Evolutionary conservation across 2,797 vertebrate genomes (phyloP), one percentile per base, ranked within the genome.

Genomic region (Eleutherodactylus coqui): DNA sequence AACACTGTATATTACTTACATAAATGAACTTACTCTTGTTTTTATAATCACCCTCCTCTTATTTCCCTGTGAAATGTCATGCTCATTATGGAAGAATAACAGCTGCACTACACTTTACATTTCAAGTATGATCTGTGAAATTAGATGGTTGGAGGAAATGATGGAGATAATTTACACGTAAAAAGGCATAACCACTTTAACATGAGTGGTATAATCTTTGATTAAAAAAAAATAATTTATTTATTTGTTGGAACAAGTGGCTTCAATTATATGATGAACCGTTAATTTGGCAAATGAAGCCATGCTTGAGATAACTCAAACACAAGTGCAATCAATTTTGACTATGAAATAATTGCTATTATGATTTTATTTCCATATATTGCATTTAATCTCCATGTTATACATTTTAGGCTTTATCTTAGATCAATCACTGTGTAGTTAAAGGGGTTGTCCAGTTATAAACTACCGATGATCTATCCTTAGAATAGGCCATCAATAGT

Each of bases 221-320:
- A 77, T 77, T 77, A 77, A 77, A 77, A 32, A 34, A 17, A 55
- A 45, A n/a, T 73, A 21, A 55, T 36, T 58, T 77, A 77, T 55
- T 53, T 77, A 58, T 77, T 77, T 77, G 75, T 36, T 38, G 75
- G 75, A 55, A 77, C 21, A 77, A 77, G 75, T 77, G 75, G 32
- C 51, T 55, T 77, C 51, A 77, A 55, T 77, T 77, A n/a, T 51
- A 77, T 77, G 49, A 11, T 55, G 32, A 38, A 34, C 51, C 16
- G 32, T n/a, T 77, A 58, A 58, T 77, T 58, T 77, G 51, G 49
- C 32, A 77, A 75, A 36, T 58, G 21, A 38, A 58, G 32, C 21
- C 75, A n/a, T 77, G 51, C 49, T 77, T 58, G 49, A 55, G 75
- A 77, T 77, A 55, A 77, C 24, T 77, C 51, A 58, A 55, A 55